phyloP scores from a whole-genome alignment of 2,888 invertebrate genomes.

The Boloria euphrosyne region DNA sequence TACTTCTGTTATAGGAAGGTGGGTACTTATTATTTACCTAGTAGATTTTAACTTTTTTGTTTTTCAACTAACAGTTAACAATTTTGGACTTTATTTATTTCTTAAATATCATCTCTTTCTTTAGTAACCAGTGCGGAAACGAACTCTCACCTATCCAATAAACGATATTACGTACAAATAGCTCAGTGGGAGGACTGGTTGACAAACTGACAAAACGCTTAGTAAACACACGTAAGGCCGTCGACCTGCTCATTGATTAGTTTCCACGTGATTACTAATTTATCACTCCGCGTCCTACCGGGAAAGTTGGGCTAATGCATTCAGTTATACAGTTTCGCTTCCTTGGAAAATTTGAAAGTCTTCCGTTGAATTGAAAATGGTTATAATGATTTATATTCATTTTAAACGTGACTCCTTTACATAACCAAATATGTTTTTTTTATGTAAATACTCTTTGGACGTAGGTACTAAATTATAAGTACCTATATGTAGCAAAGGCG shows the following conservation, averaged over 20 bases:
- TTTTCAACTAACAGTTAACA: neutral
- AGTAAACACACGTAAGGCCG: constrained; percentile 69
- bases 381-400: constrained; percentile 28
- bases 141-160: constrained; percentile 41
- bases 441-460: no score
- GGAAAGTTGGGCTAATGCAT: constrained; percentile 43
- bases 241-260: constrained; percentile 69
- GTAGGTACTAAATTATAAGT: neutral
- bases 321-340: constrained; percentile 30
- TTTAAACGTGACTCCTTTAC: neutral
- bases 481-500: neutral
- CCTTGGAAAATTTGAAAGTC: constrained; percentile 32
- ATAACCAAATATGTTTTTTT: neutral
- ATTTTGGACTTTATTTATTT: constrained; percentile 4
- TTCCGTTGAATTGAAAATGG: constrained; percentile 33
- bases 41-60: no score
- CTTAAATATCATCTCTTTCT: constrained; percentile 7
- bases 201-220: constrained; percentile 56
- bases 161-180: constrained; percentile 61
- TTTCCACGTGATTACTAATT: constrained; percentile 61
- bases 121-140: constrained; percentile 10
- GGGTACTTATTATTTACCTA: no score
- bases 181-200: constrained; percentile 77
- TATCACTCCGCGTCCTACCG: constrained; percentile 52
- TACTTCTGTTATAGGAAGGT: no score